Base-by-base conservation (phyloP, 2,888 invertebrate genomes). In the Dasysyrphus albostriatus region DNA sequence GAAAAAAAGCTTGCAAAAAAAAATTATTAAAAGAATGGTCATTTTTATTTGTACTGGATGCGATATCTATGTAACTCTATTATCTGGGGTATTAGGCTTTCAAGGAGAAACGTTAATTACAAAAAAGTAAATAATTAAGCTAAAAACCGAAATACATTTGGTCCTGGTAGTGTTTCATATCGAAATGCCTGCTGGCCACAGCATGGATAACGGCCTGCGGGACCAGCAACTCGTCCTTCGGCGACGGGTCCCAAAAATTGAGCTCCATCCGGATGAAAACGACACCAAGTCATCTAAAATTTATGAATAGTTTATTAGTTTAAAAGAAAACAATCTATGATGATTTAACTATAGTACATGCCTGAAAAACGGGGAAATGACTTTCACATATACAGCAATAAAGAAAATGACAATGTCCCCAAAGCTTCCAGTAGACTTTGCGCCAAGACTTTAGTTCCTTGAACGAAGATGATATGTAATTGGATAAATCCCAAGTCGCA, bases 371-470 rank as follows among this genome's bases (percentile, higher is more conserved):
- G 0, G 97, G 96, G 90, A 97, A 97, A 91, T 95, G 95, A 44
- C 94, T 94, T 90, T 96, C 96, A 90, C 98, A 98, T 3, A 95
- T 94, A 63, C 95, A 94, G 90, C 98, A 98, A 81, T 95, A 95
- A 32, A 98, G 93, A 92, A 96, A 97, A 92, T 98, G 98, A 88
- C 97, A 96, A 90, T 96, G 96, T 0, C 97, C 97, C 98, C 98
- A 98, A 61, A 98, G 93, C 56, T 96, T 94, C 98, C 98, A 98
- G 93, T 98, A 98, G 3, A 98, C 97, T 90, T 95, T 95, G 0
- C 98, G 94, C 98, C 98, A 98, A 0, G 96, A 95, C 88, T 97
- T 96, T 79, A 98, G 93, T 90, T 97, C 96, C 19, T 95, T 95
- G 90, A 96, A 96, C 83, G 98, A 92, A 90, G 95, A 95, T 54